These are phyloP conservation scores for Lamprologus speciosus DNA, from an alignment of 2,113 vertebrate species.

Conservation along the genomic window DNA sequence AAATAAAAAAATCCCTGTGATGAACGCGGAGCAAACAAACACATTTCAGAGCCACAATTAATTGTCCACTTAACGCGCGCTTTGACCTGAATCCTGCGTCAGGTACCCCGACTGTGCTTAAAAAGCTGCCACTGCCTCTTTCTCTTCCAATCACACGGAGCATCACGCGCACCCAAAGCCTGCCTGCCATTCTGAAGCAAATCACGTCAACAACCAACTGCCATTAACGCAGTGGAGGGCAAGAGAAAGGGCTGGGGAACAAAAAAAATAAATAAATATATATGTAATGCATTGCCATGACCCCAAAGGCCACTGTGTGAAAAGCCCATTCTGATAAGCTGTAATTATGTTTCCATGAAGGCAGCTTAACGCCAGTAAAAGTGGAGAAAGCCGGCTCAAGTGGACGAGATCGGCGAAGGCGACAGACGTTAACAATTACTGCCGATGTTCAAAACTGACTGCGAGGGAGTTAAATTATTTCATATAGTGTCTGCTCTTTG, in stretches of 20 bases:
- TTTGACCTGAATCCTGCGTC: conserved; percentile 32
- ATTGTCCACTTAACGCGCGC: not conserved
- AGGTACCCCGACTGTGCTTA: conserved; percentile 23
- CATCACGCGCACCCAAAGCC: not conserved
- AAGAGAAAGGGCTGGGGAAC: not conserved
- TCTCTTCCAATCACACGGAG: conserved; percentile 13
- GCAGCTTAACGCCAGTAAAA: not conserved
- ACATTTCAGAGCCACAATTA: conserved; percentile 22
- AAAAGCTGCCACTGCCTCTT: conserved; percentile 20
- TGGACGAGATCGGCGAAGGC: not conserved
- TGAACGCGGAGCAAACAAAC: conserved; percentile 1
- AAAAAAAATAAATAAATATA: not conserved
- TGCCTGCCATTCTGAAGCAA: conserved; percentile 18
- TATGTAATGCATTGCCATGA: not conserved
- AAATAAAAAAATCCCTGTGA: not conserved
- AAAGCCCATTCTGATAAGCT: conserved; percentile 18
- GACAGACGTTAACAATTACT: conserved; percentile 37
- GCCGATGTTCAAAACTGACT: not conserved
- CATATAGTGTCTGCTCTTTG: not conserved
- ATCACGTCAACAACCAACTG: conserved; percentile 29
- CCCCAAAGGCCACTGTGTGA: conserved; percentile 20
- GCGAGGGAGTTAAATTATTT: conserved; percentile 12
- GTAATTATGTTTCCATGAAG: conserved; percentile 42
- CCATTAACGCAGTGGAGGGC: conserved; percentile 11
- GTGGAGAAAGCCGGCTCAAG: not conserved